phyloP scores from a whole-genome alignment of 2,888 invertebrate genomes.

The Apamea epomidion region DNA sequence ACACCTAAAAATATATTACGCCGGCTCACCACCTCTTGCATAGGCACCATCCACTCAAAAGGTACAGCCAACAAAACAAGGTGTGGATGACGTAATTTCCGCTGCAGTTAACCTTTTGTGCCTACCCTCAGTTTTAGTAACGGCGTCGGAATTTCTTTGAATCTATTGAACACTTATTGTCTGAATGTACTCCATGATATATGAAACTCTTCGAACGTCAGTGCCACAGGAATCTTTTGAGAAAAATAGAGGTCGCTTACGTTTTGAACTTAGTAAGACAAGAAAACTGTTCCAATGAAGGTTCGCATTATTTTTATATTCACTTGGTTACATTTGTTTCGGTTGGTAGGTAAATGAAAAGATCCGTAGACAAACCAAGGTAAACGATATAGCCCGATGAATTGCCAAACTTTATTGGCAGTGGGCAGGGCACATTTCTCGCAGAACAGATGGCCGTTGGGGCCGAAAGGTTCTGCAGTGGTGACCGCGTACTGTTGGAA shows the following conservation, averaged over 20 bases:
- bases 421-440: too few relatives aligned
- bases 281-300: not conserved
- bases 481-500: too few relatives aligned
- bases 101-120: constrained; percentile 71
- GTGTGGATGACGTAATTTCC: constrained; percentile 79
- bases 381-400: too few relatives aligned
- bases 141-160: constrained; percentile 67
- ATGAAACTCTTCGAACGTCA: constrained; percentile 42
- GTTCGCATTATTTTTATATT: too few relatives aligned
- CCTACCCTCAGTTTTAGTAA: constrained; percentile 70
- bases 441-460: too few relatives aligned
- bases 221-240: not conserved
- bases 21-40: too few relatives aligned
- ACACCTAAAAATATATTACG: too few relatives aligned
- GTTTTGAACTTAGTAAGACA: not conserved
- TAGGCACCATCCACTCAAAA: constrained; percentile 50
- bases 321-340: too few relatives aligned
- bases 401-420: too few relatives aligned
- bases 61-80: constrained; percentile 77
- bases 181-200: constrained; percentile 59
- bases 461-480: too few relatives aligned
- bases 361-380: too few relatives aligned
- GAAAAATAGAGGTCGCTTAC: constrained; percentile 12
- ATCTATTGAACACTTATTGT: constrained; percentile 68
- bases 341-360: too few relatives aligned